A percentile compares a stretch with the other conserved stretches of the same genome.
These are phyloP conservation scores for Hyperoodon ampullatus DNA, from an alignment of 2,113 vertebrate species.

Conservation along the genomic window DNA sequence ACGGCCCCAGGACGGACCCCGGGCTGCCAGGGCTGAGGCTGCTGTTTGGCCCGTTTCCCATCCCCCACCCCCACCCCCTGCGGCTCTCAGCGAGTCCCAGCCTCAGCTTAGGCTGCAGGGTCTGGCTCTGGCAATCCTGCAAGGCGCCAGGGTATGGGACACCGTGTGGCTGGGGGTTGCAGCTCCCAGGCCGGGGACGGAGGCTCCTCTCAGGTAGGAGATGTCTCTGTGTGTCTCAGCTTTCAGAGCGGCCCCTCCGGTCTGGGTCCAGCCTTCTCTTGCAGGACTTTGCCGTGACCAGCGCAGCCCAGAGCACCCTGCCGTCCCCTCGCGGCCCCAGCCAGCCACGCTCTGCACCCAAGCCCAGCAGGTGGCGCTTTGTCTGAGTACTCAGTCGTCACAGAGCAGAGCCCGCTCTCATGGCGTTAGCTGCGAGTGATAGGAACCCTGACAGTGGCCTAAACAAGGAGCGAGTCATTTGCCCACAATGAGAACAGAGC, in stretches of 20 bases:
- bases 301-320: not conserved
- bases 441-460: not conserved
- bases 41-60: accelerated
- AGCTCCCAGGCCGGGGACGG: accelerated
- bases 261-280: not conserved
- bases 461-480: not conserved
- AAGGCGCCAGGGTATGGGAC: not conserved
- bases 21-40: not conserved
- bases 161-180: accelerated
- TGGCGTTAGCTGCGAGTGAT: no score
- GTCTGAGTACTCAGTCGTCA: not conserved
- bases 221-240: no score
- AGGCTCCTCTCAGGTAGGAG: not conserved
- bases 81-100: accelerated
- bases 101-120: not conserved
- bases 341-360: not conserved
- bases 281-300: not conserved
- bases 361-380: not conserved
- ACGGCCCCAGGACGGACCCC: accelerated
- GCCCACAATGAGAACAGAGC: not conserved
- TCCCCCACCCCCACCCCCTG: not conserved
- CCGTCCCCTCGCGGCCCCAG: not conserved
- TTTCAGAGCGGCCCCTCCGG: not conserved
- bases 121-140: not conserved
- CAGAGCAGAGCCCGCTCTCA: not conserved